Base-by-base conservation (phyloP, 2,888 invertebrate species). In the Miltochrista miniata region DNA sequence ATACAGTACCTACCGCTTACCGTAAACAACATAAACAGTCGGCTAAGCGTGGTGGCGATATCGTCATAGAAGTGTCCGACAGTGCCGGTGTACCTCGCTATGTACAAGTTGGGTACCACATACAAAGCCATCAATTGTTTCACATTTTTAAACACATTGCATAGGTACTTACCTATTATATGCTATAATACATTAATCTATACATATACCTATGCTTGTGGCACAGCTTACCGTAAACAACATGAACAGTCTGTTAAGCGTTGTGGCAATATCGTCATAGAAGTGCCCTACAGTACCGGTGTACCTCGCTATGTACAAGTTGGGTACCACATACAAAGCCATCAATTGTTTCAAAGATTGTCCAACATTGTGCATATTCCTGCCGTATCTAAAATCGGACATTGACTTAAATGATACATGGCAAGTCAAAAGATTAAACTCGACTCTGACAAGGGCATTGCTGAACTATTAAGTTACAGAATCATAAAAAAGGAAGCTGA, bases 201-300 rank as follows among this genome's bases (percentile, higher is more conserved):
- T n/a, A n/a, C n/a, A n/a, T n/a, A n/a, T n/a, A n/a, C n/a, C n/a
- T n/a, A n/a, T 24, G 18, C 18, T 5, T 24, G 18, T 24, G 18
- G 18, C 11, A 33, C 36, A 29, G 10, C 63, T 75, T 59, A 79
- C 80, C 39, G 39, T 59, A 48, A 81, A 81, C 14, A 81, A 48
- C 8, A 54, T 63, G 47, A 68, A 75, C 18, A 85, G 52, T 39
- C 63, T 61, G 51, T 61, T 72, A 1, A 82, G 56, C 0, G 84
- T 80, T 31, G 43, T 57, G 10, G 83, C 76, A 1, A 86, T 76
- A 9, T 81, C 74, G 30, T 85, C 83, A 45, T 75, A 83, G 44
- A 70, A 85, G 24, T 70, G 54, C 0, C 79, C 83, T 12, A 67
- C 54, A 1, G 74, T 48, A 0, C 83, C 84, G 1, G 48, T 65